Evolutionary conservation across 2,113 vertebrate genomes (phyloP), one percentile per base, ranked within the genome.

Genomic region (Ctenodactylus gundi): DNA sequence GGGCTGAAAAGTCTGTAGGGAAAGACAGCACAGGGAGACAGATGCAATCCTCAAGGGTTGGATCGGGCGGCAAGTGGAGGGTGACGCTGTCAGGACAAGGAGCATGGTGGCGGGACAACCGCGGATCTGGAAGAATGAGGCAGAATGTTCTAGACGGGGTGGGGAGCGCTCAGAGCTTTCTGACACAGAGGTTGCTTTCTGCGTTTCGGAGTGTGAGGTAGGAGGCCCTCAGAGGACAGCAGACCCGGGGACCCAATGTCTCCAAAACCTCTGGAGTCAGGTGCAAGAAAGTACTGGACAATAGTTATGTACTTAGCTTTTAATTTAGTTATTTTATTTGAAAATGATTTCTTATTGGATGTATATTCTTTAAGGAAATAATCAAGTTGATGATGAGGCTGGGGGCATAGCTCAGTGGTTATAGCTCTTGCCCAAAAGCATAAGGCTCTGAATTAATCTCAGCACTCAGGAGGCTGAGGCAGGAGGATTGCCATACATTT

Each of bases 41-140:
- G 11, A 62, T n/a, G 27, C 20, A 2, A 21, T 3, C 23, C 39
- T 21, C 44, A 14, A 44, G 14, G 18, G 41, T 3, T 1, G 0
- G 53, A 23, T 34, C 53, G 46, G 11, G 0, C 44, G 20, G 31
- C 29, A 65, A 20, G 77, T 2, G 0, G 31, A 36, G 39, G 34
- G 53, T n/a, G 13, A 51, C 3, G 46, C n/a, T 46, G 6, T n/a
- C n/a, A n/a, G n/a, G n/a, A n/a, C n/a, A n/a, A n/a, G n/a, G n/a
- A n/a, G n/a, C n/a, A n/a, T n/a, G n/a, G n/a, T n/a, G n/a, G n/a
- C n/a, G n/a, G n/a, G n/a, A n/a, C n/a, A n/a, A n/a, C n/a, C n/a
- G n/a, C n/a, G n/a, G n/a, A n/a, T n/a, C n/a, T n/a, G 18, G 34
- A 23, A 39, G 85, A 44, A 78, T 4, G 3, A 1, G 23, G 6